Percentiles rank a stretch among this genome's conserved stretches.
Evolutionary conservation across 1,140 invertebrate genomes (phyloP).

Genomic region (Pseudomyrmex gracilis): DNA sequence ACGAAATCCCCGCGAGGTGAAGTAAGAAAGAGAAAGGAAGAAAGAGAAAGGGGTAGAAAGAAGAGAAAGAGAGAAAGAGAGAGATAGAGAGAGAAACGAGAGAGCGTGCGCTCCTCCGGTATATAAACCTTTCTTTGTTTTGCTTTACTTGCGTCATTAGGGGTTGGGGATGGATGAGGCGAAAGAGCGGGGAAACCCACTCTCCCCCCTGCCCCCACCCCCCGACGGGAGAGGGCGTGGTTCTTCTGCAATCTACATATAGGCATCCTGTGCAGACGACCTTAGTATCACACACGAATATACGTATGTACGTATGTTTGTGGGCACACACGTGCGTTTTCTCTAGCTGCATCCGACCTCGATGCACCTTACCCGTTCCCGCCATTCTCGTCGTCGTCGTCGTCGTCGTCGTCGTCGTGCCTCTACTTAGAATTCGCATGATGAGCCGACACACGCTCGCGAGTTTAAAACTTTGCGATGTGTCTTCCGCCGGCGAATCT

Average conservation of each 20-base stretch:
- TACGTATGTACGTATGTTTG: slow-evolving; percentile 67
- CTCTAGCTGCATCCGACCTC: slow-evolving; percentile 59
- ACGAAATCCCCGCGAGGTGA: slow-evolving; percentile 34
- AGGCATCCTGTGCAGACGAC: slow-evolving; percentile 76
- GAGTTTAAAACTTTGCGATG: slow-evolving; percentile 76
- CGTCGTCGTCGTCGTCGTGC: slow-evolving; percentile 35
- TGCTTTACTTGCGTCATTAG: slow-evolving; percentile 85
- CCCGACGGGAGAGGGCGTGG: slow-evolving; percentile 80
- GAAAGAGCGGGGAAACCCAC: slow-evolving; percentile 63
- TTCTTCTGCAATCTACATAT: slow-evolving; percentile 82
- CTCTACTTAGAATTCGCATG: slow-evolving; percentile 77
- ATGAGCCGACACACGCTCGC: slow-evolving; percentile 78
- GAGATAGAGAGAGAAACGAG: slow-evolving; percentile 48
- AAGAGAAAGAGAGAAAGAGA: slow-evolving; percentile 48
- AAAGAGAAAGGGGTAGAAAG: slow-evolving; percentile 59
- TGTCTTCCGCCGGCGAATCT: slow-evolving; percentile 61
- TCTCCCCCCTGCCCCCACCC: slow-evolving; percentile 19
- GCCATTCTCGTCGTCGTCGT: slow-evolving; percentile 5
- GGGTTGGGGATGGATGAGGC: slow-evolving; percentile 78
- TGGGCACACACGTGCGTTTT: slow-evolving; percentile 63
- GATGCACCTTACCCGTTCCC: slow-evolving; percentile 59
- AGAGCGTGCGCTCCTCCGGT: slow-evolving; percentile 75
- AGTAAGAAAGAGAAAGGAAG: slow-evolving; percentile 56
- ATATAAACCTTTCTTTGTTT: slow-evolving; percentile 86
- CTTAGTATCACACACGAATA: slow-evolving; percentile 71